Percentiles rank a stretch among this genome's conserved stretches.
Conservation (phyloP, 2,888 invertebrate species). For the Catonia carolina region DNA sequence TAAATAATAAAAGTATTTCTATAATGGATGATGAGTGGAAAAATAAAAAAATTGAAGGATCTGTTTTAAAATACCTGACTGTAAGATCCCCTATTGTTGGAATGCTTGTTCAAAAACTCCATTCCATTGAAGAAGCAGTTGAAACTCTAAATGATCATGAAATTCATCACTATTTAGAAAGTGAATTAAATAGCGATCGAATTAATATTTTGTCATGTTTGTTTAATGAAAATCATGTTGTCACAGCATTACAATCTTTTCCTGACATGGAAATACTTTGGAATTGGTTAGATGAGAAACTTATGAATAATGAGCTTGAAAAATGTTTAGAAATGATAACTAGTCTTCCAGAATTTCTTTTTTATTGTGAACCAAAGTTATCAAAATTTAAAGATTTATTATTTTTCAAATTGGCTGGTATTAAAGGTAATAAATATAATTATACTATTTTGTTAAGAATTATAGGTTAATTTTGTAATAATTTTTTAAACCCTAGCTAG, state of each 20-base stretch:
- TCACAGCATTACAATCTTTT: constrained; percentile 54
- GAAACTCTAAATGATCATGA: constrained; percentile 11
- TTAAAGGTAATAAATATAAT: constrained; percentile 24
- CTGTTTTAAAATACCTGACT: constrained; percentile 47
- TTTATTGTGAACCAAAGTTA: constrained; percentile 48
- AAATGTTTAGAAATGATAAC: constrained; percentile 47
- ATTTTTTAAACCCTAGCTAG: no score
- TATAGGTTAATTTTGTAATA: no score
- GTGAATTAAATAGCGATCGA: constrained; percentile 52
- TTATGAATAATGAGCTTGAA: constrained; percentile 45
- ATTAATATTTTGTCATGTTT: constrained; percentile 49
- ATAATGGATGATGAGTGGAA: constrained; percentile 18
- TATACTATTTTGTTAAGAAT: no score
- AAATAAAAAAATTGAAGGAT: constrained; percentile 5
- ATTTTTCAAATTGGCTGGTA: constrained; percentile 52
- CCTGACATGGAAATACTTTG: constrained; percentile 49
- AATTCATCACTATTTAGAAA: constrained; percentile 47
- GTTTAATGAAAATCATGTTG: constrained; percentile 51
- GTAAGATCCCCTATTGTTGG: constrained; percentile 62
- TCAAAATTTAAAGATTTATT: constrained; percentile 53
- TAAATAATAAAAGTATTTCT: constrained; percentile 7
- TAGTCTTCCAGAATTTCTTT: constrained; percentile 52
- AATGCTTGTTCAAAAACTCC: constrained; percentile 58
- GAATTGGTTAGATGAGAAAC: constrained; percentile 45
- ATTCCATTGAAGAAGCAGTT: constrained; percentile 44